phyloP scores from a whole-genome alignment of 2,797 vertebrate species.

The Macroramphosus scolopax region DNA sequence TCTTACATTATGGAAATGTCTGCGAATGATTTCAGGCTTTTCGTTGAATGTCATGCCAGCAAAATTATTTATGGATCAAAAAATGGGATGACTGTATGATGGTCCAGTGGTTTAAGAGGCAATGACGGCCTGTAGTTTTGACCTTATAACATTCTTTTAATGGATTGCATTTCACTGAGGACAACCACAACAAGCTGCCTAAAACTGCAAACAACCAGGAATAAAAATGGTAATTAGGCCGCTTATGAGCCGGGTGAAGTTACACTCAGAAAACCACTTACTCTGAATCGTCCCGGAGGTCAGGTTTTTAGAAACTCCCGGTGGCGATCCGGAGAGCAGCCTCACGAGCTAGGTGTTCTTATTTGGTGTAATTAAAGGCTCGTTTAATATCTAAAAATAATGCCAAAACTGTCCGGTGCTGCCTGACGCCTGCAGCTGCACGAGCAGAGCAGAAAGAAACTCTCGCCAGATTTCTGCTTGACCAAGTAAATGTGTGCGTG shows the following conservation, averaged over 20 bases:
- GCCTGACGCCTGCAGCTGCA: slow-evolving; percentile 42
- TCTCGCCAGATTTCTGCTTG: slow-evolving; percentile 6
- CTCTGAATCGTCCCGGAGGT: slow-evolving; percentile 35
- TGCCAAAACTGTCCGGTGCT: slow-evolving; percentile 29
- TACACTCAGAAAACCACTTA: slow-evolving; percentile 39
- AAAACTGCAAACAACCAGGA: slow-evolving; percentile 34
- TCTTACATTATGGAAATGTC: slow-evolving; percentile 37
- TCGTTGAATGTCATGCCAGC: slow-evolving; percentile 30
- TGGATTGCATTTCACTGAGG: slow-evolving; percentile 24
- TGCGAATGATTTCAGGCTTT: slow-evolving; percentile 37
- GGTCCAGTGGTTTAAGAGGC: slow-evolving; percentile 20
- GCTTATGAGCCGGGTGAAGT: slow-evolving; percentile 30
- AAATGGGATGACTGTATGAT: slow-evolving; percentile 19
- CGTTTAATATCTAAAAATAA: slow-evolving; percentile 47
- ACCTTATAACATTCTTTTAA: slow-evolving; percentile 32
- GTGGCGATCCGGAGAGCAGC: slow-evolving; percentile 25
- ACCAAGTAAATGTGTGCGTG: no score
- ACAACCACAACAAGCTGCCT: slow-evolving; percentile 22
- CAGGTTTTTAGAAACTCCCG: slow-evolving; percentile 29
- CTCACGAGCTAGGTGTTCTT: slow-evolving; percentile 39
- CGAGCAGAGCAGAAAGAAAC: no score
- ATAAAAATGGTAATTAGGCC: slow-evolving; percentile 40
- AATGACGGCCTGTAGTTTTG: slow-evolving; percentile 17
- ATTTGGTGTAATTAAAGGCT: slow-evolving; percentile 59
- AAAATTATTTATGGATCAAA: slow-evolving; percentile 57